phyloP scores from a whole-genome alignment of 2,888 invertebrate species.

The Diarsia mendica region DNA sequence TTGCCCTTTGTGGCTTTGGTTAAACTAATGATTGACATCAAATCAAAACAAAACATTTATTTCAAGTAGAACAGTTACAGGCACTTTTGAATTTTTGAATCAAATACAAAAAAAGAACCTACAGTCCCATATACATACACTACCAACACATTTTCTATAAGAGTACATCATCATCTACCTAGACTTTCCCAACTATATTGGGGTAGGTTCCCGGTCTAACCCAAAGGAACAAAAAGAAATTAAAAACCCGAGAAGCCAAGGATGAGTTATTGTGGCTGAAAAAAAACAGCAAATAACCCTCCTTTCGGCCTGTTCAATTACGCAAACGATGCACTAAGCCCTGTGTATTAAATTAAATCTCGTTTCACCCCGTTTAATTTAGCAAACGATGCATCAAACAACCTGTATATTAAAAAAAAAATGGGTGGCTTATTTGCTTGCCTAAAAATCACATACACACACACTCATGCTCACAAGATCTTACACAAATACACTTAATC shows the following conservation, averaged over 20 bases:
- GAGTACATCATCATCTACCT: neutral
- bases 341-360: neutral
- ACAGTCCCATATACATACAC: too few species aligned
- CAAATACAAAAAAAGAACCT: too few species aligned
- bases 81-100: too few species aligned
- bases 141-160: neutral
- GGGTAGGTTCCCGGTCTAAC: neutral
- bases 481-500: conserved; percentile 14
- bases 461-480: neutral
- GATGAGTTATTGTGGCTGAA: neutral
- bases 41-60: too few species aligned
- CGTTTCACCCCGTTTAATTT: neutral
- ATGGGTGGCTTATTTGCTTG: neutral
- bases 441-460: neutral
- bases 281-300: neutral
- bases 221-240: neutral
- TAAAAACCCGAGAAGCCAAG: neutral
- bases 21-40: too few species aligned
- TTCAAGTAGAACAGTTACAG: too few species aligned
- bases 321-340: neutral
- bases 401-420: neutral
- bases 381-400: neutral
- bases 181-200: neutral
- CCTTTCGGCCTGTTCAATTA: neutral
- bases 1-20: too few species aligned